These are phyloP conservation scores for Martes flavigula DNA, from an alignment of 2,797 vertebrate species.

Conservation along the genomic window DNA sequence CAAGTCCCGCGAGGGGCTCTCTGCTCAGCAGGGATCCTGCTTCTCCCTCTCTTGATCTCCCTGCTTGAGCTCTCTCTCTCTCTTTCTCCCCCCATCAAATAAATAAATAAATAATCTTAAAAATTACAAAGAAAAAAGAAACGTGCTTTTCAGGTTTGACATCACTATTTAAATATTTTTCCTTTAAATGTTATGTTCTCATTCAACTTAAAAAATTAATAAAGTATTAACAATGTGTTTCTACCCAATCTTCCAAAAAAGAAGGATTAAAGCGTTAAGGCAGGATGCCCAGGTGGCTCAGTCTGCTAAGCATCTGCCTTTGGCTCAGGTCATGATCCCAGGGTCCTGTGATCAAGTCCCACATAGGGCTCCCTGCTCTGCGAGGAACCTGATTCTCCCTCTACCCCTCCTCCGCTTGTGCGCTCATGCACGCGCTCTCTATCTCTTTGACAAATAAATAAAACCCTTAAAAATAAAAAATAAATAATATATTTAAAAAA, in stretches of 20 bases:
- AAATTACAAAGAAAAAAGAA: not conserved
- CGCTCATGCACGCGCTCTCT: rapidly evolving
- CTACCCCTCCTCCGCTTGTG: not conserved
- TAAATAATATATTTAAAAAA: not conserved
- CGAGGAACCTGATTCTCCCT: not conserved
- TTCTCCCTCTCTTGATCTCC: no score
- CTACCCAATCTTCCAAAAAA: not conserved
- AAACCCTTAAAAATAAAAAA: not conserved
- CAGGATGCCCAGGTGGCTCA: not conserved
- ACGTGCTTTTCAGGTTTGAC: not conserved
- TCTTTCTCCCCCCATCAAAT: no score
- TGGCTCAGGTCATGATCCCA: not conserved
- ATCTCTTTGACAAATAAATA: not conserved
- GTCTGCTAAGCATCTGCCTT: not conserved
- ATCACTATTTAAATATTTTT: not conserved
- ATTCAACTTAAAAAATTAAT: not conserved
- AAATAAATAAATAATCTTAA: no score
- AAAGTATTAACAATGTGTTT: not conserved
- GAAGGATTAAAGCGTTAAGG: not conserved
- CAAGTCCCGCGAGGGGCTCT: no score
- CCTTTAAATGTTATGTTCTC: not conserved
- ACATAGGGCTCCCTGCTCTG: not conserved
- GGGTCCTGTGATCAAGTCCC: not conserved
- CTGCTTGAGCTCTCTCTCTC: no score
- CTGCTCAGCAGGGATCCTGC: no score